Evolutionary conservation across 64 coral and sea anemone species (phyloP).

Genomic region (Pocillopora verrucosa): DNA sequence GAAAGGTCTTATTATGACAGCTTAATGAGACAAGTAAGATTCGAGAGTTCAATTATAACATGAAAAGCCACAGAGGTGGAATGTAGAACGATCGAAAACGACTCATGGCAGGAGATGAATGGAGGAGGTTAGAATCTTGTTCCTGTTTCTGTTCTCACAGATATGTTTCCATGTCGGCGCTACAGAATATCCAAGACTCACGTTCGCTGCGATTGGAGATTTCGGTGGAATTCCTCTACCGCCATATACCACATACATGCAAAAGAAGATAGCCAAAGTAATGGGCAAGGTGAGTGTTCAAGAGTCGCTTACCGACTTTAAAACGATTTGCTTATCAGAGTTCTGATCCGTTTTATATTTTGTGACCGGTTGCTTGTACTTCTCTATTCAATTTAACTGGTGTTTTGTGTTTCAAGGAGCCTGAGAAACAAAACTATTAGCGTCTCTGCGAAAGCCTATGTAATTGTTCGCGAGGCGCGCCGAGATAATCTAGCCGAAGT

Average conservation of each 20-base stretch:
- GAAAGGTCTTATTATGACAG: background rate
- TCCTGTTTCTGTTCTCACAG: constrained; percentile 27
- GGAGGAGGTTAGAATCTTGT: constrained; percentile 65
- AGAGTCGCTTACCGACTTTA: background rate
- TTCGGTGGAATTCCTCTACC: constrained; percentile 56
- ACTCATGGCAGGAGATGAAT: constrained; percentile 70
- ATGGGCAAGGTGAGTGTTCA: constrained; percentile 66
- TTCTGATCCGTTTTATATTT: background rate
- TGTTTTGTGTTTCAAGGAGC: background rate
- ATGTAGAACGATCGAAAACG: background rate
- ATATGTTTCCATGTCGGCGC: constrained; percentile 22
- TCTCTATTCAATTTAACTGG: background rate
- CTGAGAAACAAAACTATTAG: background rate
- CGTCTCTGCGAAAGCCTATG: background rate
- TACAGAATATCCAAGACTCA: constrained; percentile 24
- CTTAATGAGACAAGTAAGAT: constrained; percentile 5
- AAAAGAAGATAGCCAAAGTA: constrained; percentile 61
- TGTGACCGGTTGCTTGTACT: constrained; percentile 27
- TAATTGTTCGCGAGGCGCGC: background rate
- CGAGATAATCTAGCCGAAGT: background rate
- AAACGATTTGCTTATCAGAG: background rate
- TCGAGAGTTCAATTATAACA: constrained; percentile 5
- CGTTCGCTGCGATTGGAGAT: constrained; percentile 79
- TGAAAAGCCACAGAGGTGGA: constrained; percentile 9
- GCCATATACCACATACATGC: constrained; percentile 67